These are phyloP conservation scores for Megastigmus dorsalis DNA, from an alignment of 2,888 invertebrate species.

Conservation along the genomic window DNA sequence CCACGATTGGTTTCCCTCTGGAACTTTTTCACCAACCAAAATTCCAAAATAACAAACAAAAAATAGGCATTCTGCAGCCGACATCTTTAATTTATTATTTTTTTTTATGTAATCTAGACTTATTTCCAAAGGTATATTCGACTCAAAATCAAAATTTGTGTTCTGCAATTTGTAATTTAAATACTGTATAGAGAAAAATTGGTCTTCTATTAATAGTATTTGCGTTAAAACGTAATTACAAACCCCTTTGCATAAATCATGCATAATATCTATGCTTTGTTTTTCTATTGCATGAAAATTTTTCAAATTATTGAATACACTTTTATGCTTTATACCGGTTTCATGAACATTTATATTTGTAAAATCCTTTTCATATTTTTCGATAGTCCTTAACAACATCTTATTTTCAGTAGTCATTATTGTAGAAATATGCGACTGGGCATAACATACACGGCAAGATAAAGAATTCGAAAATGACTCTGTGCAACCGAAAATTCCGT, in stretches of 20 bases:
- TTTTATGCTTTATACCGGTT: slow-evolving; percentile 16
- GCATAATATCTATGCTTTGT: neutral
- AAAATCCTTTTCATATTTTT: slow-evolving; percentile 30
- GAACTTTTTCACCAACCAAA: neutral
- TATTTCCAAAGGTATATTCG: neutral
- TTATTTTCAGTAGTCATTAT: slow-evolving; percentile 25
- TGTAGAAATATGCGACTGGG: neutral
- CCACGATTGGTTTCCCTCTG: slow-evolving; percentile 17
- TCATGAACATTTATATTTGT: neutral
- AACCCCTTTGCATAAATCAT: neutral
- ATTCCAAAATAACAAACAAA: slow-evolving; percentile 1
- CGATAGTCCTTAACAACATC: slow-evolving; percentile 9
- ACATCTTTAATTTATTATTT: slow-evolving; percentile 4
- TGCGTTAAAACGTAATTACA: neutral
- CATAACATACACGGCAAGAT: slow-evolving; percentile 36
- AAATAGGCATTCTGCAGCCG: neutral
- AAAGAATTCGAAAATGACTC: slow-evolving; percentile 9
- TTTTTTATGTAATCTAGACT: slow-evolving; percentile 2
- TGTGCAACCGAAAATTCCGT: slow-evolving; percentile 30
- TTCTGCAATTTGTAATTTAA: neutral
- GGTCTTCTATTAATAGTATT: neutral
- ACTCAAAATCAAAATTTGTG: slow-evolving; percentile 7
- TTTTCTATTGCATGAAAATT: neutral
- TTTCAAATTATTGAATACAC: neutral
- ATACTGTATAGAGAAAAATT: neutral